Evolutionary conservation across 2,797 vertebrate genomes (phyloP).

Genomic region (Hypotaenidia philippensis): DNA sequence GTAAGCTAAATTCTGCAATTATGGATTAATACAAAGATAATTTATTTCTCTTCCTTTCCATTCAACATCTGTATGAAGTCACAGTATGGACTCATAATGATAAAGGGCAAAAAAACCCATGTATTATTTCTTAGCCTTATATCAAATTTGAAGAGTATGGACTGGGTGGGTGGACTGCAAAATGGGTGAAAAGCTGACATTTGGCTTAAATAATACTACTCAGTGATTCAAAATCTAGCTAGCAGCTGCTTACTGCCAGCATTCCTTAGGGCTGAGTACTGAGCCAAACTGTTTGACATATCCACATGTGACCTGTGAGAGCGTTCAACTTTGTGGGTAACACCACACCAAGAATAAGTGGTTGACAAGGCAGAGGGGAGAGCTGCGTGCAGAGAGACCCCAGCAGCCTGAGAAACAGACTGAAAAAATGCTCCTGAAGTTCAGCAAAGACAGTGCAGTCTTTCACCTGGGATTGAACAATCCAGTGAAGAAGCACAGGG

Average conservation of each 20-base stretch:
- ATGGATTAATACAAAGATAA: not conserved
- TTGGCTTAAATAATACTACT: not conserved
- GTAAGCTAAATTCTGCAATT: not conserved
- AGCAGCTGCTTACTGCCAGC: not conserved
- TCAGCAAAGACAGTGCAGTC: not conserved
- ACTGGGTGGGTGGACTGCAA: not conserved
- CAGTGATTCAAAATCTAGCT: not conserved
- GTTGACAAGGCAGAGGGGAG: not conserved
- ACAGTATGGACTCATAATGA: not conserved
- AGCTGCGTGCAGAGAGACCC: not conserved
- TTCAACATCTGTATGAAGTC: not conserved
- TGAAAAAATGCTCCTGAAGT: not conserved
- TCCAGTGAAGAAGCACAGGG: not conserved
- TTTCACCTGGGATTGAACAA: not conserved
- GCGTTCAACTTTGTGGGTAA: not conserved
- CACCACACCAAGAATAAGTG: not conserved
- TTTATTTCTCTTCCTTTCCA: not conserved
- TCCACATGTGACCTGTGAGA: not conserved
- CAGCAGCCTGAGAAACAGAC: not conserved
- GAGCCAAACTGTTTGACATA: not conserved
- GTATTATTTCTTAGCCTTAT: not conserved
- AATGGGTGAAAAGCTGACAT: not conserved
- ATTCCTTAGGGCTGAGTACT: not conserved
- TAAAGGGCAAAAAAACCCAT: not conserved
- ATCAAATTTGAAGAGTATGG: not conserved